Evolutionary conservation across 2,113 vertebrate species (phyloP).

Genomic region (Natator depressus): DNA sequence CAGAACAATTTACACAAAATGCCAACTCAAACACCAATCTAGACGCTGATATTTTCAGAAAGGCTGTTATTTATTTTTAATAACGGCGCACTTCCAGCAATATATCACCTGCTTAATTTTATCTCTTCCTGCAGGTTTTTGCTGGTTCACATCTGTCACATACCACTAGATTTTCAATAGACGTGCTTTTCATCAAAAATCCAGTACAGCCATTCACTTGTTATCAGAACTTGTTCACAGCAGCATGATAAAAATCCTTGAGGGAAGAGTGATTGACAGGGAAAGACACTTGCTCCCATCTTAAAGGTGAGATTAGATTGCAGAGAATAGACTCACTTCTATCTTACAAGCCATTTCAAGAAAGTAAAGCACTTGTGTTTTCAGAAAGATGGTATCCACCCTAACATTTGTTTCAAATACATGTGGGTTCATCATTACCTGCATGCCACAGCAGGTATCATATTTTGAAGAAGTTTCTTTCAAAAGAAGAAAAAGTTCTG

Average conservation of each 20-base stretch:
- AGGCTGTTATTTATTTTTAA: not conserved
- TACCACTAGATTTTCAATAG: not conserved
- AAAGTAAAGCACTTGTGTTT: not conserved
- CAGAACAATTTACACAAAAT: not conserved
- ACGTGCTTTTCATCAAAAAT: not conserved
- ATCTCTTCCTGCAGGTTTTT: not conserved
- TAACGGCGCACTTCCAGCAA: not conserved
- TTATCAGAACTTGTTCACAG: not conserved
- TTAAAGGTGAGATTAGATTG: not conserved
- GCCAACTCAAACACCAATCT: not conserved
- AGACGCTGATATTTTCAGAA: not conserved
- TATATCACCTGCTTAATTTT: not conserved
- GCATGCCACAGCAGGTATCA: not conserved
- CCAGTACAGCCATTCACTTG: not conserved
- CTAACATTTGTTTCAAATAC: slow-evolving; percentile 3
- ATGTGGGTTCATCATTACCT: not conserved
- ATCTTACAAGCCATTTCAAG: accelerated
- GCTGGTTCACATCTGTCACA: not conserved
- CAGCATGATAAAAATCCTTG: not conserved
- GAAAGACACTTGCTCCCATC: not conserved
- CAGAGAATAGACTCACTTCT: not conserved
- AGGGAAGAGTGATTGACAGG: not conserved
- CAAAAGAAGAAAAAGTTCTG: not conserved
- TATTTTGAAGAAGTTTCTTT: not conserved
- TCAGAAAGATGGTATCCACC: not conserved